These are phyloP conservation scores for Hyppa rectilinea DNA, from an alignment of 2,888 invertebrate genomes.

Conservation along the genomic window DNA sequence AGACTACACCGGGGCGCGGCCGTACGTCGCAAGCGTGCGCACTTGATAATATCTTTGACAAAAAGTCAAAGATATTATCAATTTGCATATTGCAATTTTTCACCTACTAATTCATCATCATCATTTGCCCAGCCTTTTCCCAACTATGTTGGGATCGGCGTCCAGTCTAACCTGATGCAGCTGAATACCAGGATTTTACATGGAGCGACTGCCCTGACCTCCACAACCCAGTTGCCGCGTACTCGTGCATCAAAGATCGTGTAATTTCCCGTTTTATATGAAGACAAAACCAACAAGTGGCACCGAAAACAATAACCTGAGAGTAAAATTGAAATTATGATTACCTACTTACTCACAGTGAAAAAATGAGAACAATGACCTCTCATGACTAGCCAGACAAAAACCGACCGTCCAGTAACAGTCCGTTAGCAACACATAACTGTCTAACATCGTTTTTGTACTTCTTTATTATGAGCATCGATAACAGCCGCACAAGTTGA, in stretches of 20 bases:
- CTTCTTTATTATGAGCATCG: not conserved
- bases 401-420: constrained; percentile 3
- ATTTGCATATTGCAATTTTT: too few relatives aligned
- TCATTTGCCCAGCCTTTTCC: too few relatives aligned
- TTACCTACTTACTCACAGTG: not conserved
- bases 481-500: too few relatives aligned
- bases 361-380: constrained; percentile 26
- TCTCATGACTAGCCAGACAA: constrained; percentile 4
- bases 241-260: not conserved
- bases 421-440: constrained; percentile 26
- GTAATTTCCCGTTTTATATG: constrained; percentile 2
- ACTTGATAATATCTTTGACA: constrained; percentile 9
- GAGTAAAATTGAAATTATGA: not conserved
- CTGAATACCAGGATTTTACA: too few relatives aligned
- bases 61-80: too few relatives aligned
- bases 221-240: too few relatives aligned
- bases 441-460: not conserved
- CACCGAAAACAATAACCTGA: not conserved
- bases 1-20: not conserved
- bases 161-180: too few relatives aligned
- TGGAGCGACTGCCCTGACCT: too few relatives aligned
- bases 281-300: not conserved
- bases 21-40: not conserved
- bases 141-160: too few relatives aligned
- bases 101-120: too few relatives aligned